These are phyloP conservation scores for Zophobas atratus DNA, from an alignment of 1,140 invertebrate species.

Conservation along the genomic window DNA sequence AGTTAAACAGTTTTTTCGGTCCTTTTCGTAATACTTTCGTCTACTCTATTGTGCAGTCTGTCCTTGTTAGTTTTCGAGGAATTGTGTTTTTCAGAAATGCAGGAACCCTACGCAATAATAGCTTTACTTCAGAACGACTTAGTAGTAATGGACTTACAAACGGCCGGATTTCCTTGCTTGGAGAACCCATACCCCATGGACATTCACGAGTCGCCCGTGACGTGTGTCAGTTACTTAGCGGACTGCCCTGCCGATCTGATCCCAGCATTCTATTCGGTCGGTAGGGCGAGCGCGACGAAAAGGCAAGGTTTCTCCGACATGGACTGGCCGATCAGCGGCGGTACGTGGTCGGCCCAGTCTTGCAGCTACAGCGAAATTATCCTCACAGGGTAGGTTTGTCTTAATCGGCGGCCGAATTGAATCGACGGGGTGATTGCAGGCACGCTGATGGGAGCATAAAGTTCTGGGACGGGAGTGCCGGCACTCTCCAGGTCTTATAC, in stretches of 20 bases:
- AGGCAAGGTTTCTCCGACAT: conserved; percentile 93
- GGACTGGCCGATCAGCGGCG: conserved; percentile 96
- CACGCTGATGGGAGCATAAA: conserved; percentile 97
- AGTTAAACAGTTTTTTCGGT: no score
- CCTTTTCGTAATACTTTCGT: no score
- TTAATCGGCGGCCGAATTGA: background rate
- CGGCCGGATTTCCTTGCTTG: conserved; percentile 97
- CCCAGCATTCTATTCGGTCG: conserved; percentile 85
- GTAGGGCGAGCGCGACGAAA: conserved; percentile 63
- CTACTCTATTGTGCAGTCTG: no score
- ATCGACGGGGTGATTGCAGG: conserved; percentile 71
- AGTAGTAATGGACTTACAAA: conserved; percentile 96
- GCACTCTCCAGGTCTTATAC: conserved; percentile 94
- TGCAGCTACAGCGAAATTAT: conserved; percentile 98
- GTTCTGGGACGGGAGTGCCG: conserved; percentile 98
- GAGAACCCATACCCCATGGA: conserved; percentile 99
- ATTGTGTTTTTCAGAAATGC: conserved; percentile 82
- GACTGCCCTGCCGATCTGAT: conserved; percentile 98
- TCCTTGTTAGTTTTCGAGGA: background rate
- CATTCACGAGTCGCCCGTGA: conserved; percentile 97
- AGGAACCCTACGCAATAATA: conserved; percentile 97
- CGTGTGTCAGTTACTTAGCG: conserved; percentile 95
- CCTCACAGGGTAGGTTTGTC: conserved; percentile 84
- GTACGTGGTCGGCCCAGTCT: conserved; percentile 94
- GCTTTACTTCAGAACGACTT: conserved; percentile 98